These are phyloP conservation scores for Labroides dimidiatus DNA, from an alignment of 2,797 vertebrate genomes.

Conservation along the genomic window DNA sequence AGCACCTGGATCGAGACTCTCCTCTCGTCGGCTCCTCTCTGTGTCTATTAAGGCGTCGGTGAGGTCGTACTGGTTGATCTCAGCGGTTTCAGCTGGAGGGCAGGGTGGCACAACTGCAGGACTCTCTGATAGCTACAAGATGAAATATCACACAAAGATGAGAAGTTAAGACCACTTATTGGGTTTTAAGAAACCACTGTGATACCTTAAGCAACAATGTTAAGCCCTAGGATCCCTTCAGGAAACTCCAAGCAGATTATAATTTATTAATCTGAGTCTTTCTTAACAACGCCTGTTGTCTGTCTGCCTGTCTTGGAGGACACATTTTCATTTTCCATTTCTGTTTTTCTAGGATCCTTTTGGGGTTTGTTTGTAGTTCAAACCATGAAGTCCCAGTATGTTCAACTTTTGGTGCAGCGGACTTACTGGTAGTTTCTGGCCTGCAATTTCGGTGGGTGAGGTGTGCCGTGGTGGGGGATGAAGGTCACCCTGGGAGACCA, in stretches of 20 bases:
- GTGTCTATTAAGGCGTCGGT: slow-evolving; percentile 93
- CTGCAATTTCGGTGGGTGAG: slow-evolving; percentile 92
- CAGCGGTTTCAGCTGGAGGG: slow-evolving; percentile 90
- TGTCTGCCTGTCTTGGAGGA: too few relatives aligned
- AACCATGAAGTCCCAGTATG: too few relatives aligned
- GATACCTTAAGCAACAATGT: not conserved
- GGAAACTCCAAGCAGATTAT: not conserved
- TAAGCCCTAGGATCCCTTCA: not conserved
- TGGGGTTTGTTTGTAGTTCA: too few relatives aligned
- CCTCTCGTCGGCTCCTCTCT: slow-evolving; percentile 84
- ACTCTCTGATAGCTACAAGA: slow-evolving; percentile 84
- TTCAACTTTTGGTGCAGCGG: not conserved
- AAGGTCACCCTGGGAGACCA: slow-evolving; percentile 89
- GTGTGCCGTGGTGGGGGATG: slow-evolving; percentile 88
- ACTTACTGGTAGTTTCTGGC: slow-evolving; percentile 91
- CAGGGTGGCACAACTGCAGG: slow-evolving; percentile 84
- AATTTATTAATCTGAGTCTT: not conserved
- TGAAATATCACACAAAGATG: slow-evolving; percentile 14
- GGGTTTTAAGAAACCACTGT: not conserved
- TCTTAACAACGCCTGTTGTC: too few relatives aligned
- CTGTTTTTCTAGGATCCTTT: too few relatives aligned
- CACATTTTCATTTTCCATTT: too few relatives aligned
- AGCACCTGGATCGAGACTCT: slow-evolving; percentile 74
- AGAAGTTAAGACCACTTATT: not conserved
- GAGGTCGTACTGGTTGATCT: slow-evolving; percentile 94